Evolutionary conservation across 2,888 invertebrate genomes (phyloP).

Genomic region (Malthinus flaveolus): DNA sequence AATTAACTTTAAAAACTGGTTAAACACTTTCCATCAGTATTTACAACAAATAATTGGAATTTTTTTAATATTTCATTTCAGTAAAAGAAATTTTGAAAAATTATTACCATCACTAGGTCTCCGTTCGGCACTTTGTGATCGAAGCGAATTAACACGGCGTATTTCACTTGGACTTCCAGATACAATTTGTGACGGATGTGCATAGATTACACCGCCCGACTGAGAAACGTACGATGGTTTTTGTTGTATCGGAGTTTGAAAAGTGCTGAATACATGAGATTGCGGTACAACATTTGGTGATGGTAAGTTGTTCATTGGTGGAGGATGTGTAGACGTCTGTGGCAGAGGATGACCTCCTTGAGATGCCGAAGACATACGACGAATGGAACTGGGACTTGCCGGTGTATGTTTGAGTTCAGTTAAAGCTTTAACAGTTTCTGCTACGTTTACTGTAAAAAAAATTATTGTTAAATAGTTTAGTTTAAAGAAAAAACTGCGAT

Average conservation of each 20-base stretch:
- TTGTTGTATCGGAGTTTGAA: constrained; percentile 45
- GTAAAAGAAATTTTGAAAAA: constrained; percentile 10
- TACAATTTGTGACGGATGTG: constrained; percentile 59
- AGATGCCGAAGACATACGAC: constrained; percentile 56
- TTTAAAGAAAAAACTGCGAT: background rate
- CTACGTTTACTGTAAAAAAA: constrained; percentile 65
- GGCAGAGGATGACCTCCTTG: constrained; percentile 42
- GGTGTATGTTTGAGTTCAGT: constrained; percentile 86
- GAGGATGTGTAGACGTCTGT: constrained; percentile 15
- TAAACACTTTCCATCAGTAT: too few relatives aligned
- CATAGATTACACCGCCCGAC: constrained; percentile 56
- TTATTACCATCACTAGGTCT: constrained; percentile 59
- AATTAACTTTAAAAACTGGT: background rate
- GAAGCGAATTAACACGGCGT: constrained; percentile 57
- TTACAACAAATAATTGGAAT: background rate
- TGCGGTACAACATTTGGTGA: background rate
- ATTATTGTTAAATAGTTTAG: background rate
- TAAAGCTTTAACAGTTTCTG: constrained; percentile 83
- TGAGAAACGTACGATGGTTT: constrained; percentile 52
- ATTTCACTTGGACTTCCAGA: constrained; percentile 58
- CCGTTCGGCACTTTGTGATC: constrained; percentile 66
- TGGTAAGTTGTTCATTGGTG: constrained; percentile 1
- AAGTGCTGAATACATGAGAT: constrained; percentile 50
- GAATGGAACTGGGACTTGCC: constrained; percentile 77
- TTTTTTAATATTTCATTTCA: too few relatives aligned